Percentiles rank a stretch among this genome's conserved stretches.
Conservation (phyloP, 2,888 invertebrate genomes). For the Ceramica pisi region DNA sequence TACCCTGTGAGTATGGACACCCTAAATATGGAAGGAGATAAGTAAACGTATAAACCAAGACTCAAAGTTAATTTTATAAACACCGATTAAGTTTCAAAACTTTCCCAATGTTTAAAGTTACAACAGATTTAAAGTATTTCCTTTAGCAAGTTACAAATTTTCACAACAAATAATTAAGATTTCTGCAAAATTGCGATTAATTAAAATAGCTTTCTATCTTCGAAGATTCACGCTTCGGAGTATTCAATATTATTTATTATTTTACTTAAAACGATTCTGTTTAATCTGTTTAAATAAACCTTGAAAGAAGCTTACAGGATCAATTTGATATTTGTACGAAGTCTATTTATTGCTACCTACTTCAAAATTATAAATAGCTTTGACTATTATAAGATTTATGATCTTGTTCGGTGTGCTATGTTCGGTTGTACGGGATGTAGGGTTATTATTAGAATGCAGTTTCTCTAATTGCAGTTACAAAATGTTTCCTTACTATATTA, state of each 20-base stretch:
- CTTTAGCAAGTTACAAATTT: constrained; percentile 40
- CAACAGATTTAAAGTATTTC: constrained; percentile 48
- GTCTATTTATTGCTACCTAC: not conserved
- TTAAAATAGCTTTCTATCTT: constrained; percentile 58
- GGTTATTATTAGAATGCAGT: not conserved
- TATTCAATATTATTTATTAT: constrained; percentile 56
- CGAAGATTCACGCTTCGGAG: constrained; percentile 43
- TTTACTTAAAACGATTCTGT: constrained; percentile 48
- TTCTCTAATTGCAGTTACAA: not conserved
- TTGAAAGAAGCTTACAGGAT: constrained; percentile 49
- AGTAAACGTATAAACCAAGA: not conserved
- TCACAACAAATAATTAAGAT: constrained; percentile 57
- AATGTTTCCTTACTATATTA: not conserved
- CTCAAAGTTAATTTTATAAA: constrained; percentile 23
- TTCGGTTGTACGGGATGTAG: not conserved
- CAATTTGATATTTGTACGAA: constrained; percentile 37
- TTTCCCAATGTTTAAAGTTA: constrained; percentile 32
- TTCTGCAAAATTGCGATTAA: constrained; percentile 54
- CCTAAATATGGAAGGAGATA: not conserved
- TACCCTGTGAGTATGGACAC: too few relatives aligned
- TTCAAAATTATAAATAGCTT: not conserved
- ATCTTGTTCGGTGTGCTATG: not conserved
- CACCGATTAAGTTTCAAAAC: constrained; percentile 30
- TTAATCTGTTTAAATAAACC: constrained; percentile 52
- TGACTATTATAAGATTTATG: not conserved